Conservation (phyloP, 2,113 vertebrate genomes). For the Paracanthobrama guichenoti region DNA sequence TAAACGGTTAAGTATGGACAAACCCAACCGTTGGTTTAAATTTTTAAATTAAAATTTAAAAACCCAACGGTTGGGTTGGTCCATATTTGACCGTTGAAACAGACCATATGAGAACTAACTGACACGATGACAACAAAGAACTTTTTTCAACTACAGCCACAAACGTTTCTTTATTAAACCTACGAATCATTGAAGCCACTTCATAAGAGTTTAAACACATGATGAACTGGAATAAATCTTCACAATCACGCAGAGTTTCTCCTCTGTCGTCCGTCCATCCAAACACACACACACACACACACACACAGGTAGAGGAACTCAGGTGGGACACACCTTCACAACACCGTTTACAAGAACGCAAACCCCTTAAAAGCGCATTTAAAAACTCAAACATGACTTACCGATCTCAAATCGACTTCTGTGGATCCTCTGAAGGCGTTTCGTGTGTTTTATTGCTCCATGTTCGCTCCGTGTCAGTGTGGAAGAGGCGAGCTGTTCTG, state of each 20-base stretch:
- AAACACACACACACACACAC: no score
- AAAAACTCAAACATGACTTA: neutral
- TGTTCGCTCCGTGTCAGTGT: neutral
- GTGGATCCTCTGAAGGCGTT: neutral
- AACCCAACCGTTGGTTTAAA: no score
- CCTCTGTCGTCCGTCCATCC: neutral
- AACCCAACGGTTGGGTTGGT: no score
- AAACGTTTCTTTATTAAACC: neutral
- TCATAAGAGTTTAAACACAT: neutral
- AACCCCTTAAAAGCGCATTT: neutral
- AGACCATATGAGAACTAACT: no score
- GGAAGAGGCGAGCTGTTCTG: neutral
- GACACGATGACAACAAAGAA: neutral
- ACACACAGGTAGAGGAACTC: slow-evolving; percentile 26
- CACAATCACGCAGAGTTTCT: neutral
- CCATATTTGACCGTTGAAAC: no score
- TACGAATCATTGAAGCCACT: neutral
- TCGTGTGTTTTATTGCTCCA: slow-evolving; percentile 16
- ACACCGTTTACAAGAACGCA: neutral
- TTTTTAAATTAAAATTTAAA: no score
- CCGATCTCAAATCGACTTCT: neutral
- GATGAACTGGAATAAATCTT: neutral
- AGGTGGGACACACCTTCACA: neutral
- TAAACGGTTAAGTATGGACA: no score
- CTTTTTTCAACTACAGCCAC: neutral